Evolutionary conservation across 1,140 invertebrate genomes (phyloP).

Genomic region (Drosophila melanica): DNA sequence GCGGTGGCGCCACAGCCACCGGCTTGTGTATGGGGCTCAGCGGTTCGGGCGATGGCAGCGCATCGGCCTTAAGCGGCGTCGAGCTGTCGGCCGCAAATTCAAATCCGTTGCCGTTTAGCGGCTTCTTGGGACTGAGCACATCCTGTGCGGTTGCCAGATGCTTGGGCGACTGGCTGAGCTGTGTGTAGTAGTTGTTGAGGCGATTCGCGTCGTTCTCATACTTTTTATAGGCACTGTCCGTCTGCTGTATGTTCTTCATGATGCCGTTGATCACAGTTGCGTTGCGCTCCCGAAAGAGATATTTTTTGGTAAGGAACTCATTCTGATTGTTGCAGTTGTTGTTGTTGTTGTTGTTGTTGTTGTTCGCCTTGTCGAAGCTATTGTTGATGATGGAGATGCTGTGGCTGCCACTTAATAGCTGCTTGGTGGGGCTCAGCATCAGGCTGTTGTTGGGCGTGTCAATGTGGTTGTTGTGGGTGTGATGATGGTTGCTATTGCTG

Average conservation of each 20-base stretch:
- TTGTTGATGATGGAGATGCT: slow-evolving; percentile 83
- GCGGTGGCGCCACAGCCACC: slow-evolving; percentile 27
- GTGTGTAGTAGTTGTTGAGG: slow-evolving; percentile 78
- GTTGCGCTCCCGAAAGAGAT: slow-evolving; percentile 79
- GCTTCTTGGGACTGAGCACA: slow-evolving; percentile 71
- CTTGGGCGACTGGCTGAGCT: slow-evolving; percentile 72
- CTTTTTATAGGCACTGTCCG: slow-evolving; percentile 77
- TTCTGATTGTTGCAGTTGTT: slow-evolving; percentile 63
- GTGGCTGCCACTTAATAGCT: slow-evolving; percentile 75
- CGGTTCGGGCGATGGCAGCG: slow-evolving; percentile 48
- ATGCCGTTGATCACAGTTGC: slow-evolving; percentile 82
- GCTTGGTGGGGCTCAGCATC: slow-evolving; percentile 76
- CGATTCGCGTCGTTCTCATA: slow-evolving; percentile 83
- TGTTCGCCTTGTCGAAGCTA: slow-evolving; percentile 74
- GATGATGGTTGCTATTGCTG: slow-evolving; percentile 17
- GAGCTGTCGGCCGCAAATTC: slow-evolving; percentile 44
- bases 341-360: slow-evolving; percentile 40
- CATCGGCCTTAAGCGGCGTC: slow-evolving; percentile 58
- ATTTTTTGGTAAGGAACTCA: slow-evolving; percentile 83
- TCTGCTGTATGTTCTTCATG: slow-evolving; percentile 81
- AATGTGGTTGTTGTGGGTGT: slow-evolving; percentile 45
- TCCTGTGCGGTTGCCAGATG: slow-evolving; percentile 53
- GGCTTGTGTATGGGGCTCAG: slow-evolving; percentile 66
- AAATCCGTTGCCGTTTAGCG: slow-evolving; percentile 71
- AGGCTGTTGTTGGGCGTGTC: slow-evolving; percentile 75